Conservation (phyloP, 2,113 vertebrate genomes). For the Prolemur simus region DNA sequence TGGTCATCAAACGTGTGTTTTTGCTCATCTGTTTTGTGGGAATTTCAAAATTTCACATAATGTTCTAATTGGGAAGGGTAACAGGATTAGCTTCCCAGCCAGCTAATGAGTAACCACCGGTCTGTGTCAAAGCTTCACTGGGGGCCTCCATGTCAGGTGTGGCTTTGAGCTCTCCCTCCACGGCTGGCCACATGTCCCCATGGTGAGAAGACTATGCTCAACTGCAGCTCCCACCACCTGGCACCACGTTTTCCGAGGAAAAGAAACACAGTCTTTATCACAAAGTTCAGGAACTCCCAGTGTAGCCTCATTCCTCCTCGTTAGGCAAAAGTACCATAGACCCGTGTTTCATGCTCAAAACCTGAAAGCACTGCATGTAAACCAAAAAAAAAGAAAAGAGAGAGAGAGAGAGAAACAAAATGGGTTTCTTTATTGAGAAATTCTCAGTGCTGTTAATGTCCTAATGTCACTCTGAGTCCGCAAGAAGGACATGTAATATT, state of each 20-base stretch:
- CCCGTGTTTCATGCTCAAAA: not conserved
- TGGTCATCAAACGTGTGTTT: not conserved
- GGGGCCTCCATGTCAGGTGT: rapidly evolving
- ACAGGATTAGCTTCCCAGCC: not conserved
- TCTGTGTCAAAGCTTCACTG: not conserved
- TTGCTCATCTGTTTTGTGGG: not conserved
- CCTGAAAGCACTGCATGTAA: not conserved
- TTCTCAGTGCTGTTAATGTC: not conserved
- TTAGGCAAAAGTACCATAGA: not conserved
- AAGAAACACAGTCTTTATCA: not conserved
- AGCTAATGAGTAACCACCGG: not conserved
- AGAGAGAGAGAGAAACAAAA: not conserved
- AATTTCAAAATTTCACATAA: not conserved
- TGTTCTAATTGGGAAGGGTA: not conserved
- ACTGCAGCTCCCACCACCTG: not conserved
- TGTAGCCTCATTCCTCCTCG: not conserved
- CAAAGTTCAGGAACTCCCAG: not conserved
- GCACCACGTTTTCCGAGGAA: not conserved
- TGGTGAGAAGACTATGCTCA: not conserved
- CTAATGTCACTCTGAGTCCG: not conserved
- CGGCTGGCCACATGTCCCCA: not conserved
- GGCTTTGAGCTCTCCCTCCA: not conserved
- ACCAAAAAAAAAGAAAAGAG: not conserved
- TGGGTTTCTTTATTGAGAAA: not conserved
- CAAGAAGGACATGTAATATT: not conserved